These are phyloP conservation scores for Xestoiulus laeticollis DNA, from an alignment of 2,888 invertebrate species.

Conservation along the genomic window DNA sequence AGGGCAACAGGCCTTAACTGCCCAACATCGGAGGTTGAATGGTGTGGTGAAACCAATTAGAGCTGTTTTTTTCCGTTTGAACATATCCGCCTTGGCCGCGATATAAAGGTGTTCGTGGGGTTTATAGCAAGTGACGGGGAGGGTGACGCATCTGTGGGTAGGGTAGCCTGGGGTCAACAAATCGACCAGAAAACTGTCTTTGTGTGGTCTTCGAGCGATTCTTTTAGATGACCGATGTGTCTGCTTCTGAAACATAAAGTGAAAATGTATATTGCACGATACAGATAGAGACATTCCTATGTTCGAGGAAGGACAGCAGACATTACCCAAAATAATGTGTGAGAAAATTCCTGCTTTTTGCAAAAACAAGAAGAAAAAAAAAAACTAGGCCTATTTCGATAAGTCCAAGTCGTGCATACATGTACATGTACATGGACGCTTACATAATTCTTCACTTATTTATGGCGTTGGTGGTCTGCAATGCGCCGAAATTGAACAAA, in stretches of 20 bases:
- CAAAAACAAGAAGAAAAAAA: neutral
- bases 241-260: conserved; percentile 44
- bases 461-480: neutral
- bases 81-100: conserved; percentile 34
- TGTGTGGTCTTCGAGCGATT: conserved; percentile 38
- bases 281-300: conserved; percentile 30
- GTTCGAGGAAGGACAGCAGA: neutral
- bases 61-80: neutral
- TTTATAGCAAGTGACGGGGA: neutral
- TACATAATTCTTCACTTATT: conserved; percentile 10
- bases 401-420: neutral
- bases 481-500: neutral
- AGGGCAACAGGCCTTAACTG: neutral
- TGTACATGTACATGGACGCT: neutral
- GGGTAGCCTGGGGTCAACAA: conserved; percentile 25
- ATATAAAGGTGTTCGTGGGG: neutral
- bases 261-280: neutral
- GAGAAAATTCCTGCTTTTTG: conserved; percentile 14
- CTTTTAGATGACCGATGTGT: conserved; percentile 27
- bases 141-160: conserved; percentile 45
- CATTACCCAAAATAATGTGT: neutral
- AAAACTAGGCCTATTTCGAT: conserved; percentile 11
- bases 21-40: neutral
- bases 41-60: neutral
- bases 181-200: conserved; percentile 36